phyloP scores from a whole-genome alignment of 2,113 vertebrate genomes.

The Carettochelys insculpta region DNA sequence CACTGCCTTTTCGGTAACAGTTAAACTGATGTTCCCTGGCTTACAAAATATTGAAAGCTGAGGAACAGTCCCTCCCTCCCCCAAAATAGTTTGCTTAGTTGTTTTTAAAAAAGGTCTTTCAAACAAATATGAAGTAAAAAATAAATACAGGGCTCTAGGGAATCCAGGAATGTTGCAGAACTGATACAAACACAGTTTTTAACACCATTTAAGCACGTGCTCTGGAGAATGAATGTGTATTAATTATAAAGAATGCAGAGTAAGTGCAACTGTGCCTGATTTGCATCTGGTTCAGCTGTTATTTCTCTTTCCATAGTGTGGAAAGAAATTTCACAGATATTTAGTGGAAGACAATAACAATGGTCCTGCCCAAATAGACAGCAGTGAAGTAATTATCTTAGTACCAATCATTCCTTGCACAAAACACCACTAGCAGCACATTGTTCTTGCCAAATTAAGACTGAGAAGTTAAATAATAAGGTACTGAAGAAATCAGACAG shows the following conservation, averaged over 20 bases:
- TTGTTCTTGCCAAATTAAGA: background rate
- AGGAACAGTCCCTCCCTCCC: background rate
- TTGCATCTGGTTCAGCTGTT: background rate
- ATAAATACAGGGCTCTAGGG: background rate
- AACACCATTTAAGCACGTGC: background rate
- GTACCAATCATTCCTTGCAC: background rate
- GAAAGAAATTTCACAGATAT: background rate
- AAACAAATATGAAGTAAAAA: background rate
- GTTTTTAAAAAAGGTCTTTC: background rate
- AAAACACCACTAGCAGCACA: background rate
- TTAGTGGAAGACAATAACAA: background rate
- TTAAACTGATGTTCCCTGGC: background rate
- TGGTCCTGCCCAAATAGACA: accelerated
- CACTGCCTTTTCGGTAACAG: slow-evolving; percentile 13
- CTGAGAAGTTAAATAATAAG: background rate
- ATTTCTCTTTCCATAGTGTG: background rate
- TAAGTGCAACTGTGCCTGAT: background rate
- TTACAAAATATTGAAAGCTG: background rate
- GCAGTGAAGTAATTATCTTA: background rate
- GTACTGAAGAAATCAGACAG: background rate
- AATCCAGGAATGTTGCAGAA: background rate
- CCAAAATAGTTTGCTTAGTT: background rate
- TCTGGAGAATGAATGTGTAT: background rate
- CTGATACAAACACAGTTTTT: background rate
- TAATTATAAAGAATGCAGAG: background rate